Conservation (phyloP, 2,113 vertebrate species). For the Saiga tatarica region DNA sequence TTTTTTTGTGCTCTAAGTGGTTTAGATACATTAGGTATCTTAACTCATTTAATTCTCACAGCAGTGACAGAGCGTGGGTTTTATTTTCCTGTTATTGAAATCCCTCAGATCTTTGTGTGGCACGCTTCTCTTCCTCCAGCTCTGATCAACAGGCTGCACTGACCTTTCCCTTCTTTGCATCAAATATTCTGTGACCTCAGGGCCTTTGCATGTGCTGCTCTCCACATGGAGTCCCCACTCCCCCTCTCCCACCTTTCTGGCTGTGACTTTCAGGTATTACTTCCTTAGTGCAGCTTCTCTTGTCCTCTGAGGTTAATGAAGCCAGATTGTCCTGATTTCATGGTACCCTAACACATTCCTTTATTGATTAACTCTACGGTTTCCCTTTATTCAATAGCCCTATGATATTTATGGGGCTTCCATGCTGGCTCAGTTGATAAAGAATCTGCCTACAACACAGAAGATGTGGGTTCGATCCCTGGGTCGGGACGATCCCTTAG, state of each 20-base stretch:
- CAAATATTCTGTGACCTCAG: background rate
- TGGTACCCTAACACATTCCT: background rate
- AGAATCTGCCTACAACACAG: background rate
- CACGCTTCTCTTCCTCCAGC: background rate
- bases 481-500: background rate
- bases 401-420: background rate
- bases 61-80: fast-evolving
- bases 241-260: background rate
- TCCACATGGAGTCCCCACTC: background rate
- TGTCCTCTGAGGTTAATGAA: background rate
- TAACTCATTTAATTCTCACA: background rate
- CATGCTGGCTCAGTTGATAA: background rate
- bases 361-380: background rate
- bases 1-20: background rate
- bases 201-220: background rate
- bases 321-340: background rate
- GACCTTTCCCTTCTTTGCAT: background rate
- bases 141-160: background rate
- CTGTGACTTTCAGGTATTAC: background rate
- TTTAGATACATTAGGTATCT: background rate
- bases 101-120: fast-evolving
- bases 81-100: background rate
- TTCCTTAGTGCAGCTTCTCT: background rate
- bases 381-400: background rate
- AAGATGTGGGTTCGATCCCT: background rate